Conservation (phyloP, 2,113 vertebrate species). For the Macrotis lagotis region DNA sequence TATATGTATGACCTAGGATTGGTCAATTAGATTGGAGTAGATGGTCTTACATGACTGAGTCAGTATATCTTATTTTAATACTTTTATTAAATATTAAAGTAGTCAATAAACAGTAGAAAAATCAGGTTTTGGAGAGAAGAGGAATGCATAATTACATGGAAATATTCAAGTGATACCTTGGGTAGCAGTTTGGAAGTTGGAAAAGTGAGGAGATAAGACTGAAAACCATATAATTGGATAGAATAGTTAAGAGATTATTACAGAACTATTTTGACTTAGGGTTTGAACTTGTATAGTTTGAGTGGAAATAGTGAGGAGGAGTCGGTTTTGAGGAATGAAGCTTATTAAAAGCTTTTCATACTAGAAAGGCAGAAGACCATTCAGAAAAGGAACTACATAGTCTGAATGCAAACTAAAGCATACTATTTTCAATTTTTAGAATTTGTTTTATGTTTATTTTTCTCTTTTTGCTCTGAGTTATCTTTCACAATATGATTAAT, state of each 20-base stretch:
- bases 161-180: background rate
- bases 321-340: background rate
- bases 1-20: background rate
- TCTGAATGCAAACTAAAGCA: no score
- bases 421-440: no score
- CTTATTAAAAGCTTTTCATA: background rate
- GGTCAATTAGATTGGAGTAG: background rate
- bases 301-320: background rate
- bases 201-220: background rate
- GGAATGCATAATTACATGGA: background rate
- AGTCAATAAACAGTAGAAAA: background rate
- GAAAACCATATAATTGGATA: background rate
- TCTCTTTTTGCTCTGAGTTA: no score
- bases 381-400: no score
- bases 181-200: background rate
- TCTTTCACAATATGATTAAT: no score
- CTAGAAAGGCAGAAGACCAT: no score
- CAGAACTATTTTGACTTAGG: background rate
- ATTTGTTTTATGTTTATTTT: no score
- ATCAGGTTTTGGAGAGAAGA: background rate
- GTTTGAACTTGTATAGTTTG: background rate
- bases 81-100: no score
- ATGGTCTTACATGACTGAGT: background rate
- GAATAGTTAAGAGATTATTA: background rate
- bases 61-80: background rate